Evolutionary conservation across 2,888 invertebrate genomes (phyloP).

Genomic region (Cheilosia impressa): DNA sequence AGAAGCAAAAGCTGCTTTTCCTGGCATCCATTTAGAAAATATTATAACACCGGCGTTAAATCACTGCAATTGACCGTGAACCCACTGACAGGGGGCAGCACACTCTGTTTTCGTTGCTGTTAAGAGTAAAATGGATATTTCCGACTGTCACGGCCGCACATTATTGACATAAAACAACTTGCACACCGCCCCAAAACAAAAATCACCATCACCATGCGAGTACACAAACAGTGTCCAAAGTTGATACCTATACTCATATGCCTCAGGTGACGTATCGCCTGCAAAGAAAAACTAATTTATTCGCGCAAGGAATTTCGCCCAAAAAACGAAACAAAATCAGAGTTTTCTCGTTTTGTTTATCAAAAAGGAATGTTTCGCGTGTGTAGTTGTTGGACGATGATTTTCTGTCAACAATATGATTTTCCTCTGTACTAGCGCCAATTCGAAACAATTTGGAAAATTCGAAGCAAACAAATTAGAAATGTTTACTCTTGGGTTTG

Average conservation of each 20-base stretch:
- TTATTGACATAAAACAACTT: background rate
- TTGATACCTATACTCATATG: slow-evolving; percentile 19
- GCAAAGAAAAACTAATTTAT: background rate
- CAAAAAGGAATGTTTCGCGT: background rate
- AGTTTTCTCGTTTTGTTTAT: slow-evolving; percentile 26
- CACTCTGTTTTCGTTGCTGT: too few relatives aligned
- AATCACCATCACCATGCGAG: background rate
- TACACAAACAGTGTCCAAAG: slow-evolving; percentile 3
- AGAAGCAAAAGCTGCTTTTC: too few relatives aligned
- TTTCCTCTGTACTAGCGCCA: slow-evolving; percentile 8
- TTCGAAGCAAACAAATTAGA: slow-evolving; percentile 1
- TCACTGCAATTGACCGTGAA: too few relatives aligned
- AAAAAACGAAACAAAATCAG: background rate
- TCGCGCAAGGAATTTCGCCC: slow-evolving; percentile 13
- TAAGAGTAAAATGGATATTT: too few relatives aligned
- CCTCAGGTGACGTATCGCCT: slow-evolving; percentile 8
- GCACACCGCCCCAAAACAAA: background rate
- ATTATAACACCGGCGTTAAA: too few relatives aligned
- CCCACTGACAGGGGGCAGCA: too few relatives aligned
- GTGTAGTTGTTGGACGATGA: slow-evolving; percentile 1
- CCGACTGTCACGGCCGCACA: too few relatives aligned
- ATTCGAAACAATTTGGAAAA: slow-evolving; percentile 9
- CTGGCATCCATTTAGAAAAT: too few relatives aligned
- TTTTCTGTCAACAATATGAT: slow-evolving; percentile 43
- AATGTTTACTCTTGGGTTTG: slow-evolving; percentile 9